Conservation (phyloP, 1,140 invertebrate species). For the Dinoponera quadriceps region DNA sequence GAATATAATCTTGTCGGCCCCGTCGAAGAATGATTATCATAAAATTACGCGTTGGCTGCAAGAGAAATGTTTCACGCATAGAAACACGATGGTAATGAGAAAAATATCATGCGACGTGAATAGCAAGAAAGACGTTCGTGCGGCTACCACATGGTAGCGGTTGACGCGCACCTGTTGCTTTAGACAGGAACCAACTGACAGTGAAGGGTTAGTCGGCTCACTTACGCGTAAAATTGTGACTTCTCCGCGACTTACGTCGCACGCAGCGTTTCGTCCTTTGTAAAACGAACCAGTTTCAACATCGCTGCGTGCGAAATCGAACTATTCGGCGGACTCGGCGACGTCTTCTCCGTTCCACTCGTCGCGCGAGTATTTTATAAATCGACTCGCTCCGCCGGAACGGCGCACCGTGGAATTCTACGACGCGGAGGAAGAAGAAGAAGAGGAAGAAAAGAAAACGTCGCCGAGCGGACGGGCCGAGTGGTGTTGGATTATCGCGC, state of each 20-base stretch:
- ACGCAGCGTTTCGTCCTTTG: conserved; percentile 36
- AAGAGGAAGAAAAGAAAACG: too few species aligned
- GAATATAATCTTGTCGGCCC: too few species aligned
- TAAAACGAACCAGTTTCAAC: not conserved
- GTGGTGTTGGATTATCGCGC: too few species aligned
- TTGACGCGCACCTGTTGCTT: conserved; percentile 72
- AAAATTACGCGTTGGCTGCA: too few species aligned
- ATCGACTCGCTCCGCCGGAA: too few species aligned
- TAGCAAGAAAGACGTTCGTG: conserved; percentile 19
- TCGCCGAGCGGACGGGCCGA: not conserved
- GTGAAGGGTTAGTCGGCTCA: conserved; percentile 56
- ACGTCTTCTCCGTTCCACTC: too few species aligned
- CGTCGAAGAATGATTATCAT: too few species aligned
- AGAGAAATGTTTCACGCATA: too few species aligned
- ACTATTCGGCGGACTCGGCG: not conserved
- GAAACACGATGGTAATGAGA: not conserved
- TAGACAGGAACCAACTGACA: conserved; percentile 70
- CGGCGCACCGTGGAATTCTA: too few species aligned
- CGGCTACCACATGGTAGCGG: conserved; percentile 50
- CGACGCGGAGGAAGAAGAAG: too few species aligned
- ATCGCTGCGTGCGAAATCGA: not conserved
- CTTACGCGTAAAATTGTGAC: conserved; percentile 64
- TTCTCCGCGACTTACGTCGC: not conserved
- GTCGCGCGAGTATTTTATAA: too few species aligned
- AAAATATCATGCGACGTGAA: conserved; percentile 2